phyloP scores from a whole-genome alignment of 2,797 vertebrate genomes.

The Eulemur albifrons region DNA sequence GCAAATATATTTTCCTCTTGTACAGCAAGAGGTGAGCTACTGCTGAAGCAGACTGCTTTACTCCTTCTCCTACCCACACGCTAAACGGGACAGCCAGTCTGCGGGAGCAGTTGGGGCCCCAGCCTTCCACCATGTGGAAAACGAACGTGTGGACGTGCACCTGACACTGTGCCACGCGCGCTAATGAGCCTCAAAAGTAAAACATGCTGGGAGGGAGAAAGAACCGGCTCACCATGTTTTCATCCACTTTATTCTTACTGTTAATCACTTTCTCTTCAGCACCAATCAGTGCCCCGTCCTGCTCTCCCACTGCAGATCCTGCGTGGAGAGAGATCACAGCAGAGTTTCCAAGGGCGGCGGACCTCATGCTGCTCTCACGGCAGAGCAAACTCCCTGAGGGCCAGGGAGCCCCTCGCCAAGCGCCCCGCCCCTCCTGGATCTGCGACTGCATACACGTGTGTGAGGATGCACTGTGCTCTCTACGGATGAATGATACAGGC shows the following conservation, averaged over 20 bases:
- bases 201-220: neutral
- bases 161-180: neutral
- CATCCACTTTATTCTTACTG: constrained; percentile 93
- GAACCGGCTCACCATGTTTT: constrained; percentile 91
- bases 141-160: neutral
- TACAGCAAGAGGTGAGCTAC: neutral
- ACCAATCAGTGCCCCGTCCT: constrained; percentile 93
- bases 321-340: constrained; percentile 61
- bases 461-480: neutral
- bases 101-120: neutral
- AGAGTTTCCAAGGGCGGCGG: neutral
- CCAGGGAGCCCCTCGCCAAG: neutral
- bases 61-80: neutral
- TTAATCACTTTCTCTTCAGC: constrained; percentile 95
- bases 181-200: neutral
- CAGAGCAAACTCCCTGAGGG: neutral
- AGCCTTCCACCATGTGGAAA: constrained; percentile 42
- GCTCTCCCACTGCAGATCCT: constrained; percentile 94
- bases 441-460: neutral
- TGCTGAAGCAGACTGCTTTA: neutral
- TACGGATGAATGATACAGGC: neutral
- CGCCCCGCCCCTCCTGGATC: accelerated
- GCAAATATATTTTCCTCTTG: neutral
- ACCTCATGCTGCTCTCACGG: neutral
- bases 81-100: neutral